phyloP scores from a whole-genome alignment of 2,113 vertebrate species.

The Pseudopodoces humilis region DNA sequence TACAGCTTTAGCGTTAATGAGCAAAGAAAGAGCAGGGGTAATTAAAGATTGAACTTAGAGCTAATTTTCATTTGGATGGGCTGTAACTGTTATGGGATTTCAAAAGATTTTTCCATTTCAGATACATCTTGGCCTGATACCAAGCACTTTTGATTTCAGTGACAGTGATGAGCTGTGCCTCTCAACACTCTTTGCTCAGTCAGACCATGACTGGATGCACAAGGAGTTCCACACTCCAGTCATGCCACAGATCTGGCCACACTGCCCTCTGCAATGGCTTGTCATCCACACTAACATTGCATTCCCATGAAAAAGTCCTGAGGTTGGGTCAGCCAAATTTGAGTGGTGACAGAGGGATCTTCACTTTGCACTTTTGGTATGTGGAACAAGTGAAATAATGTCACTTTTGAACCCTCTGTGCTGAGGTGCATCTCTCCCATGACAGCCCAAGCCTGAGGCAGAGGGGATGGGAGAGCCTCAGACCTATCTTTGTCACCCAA shows the following conservation, averaged over 20 bases:
- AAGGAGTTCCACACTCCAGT: not conserved
- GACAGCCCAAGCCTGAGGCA: not conserved
- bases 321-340: not conserved
- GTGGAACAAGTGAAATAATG: not conserved
- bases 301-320: not conserved
- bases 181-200: not conserved
- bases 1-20: not conserved
- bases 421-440: not conserved
- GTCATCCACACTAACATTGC: fast-evolving
- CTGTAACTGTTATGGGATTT: not conserved
- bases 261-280: not conserved
- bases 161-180: not conserved
- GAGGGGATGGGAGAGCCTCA: not conserved
- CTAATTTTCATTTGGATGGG: not conserved
- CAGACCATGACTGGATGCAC: not conserved
- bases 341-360: not conserved
- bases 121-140: not conserved
- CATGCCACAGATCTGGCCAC: not conserved
- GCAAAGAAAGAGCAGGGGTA: not conserved
- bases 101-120: not conserved
- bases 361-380: not conserved
- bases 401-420: not conserved
- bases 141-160: not conserved
- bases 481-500: not conserved
- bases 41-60: not conserved